Base-by-base conservation (phyloP, 2,113 vertebrate species). In the Tonatia bakeri region DNA sequence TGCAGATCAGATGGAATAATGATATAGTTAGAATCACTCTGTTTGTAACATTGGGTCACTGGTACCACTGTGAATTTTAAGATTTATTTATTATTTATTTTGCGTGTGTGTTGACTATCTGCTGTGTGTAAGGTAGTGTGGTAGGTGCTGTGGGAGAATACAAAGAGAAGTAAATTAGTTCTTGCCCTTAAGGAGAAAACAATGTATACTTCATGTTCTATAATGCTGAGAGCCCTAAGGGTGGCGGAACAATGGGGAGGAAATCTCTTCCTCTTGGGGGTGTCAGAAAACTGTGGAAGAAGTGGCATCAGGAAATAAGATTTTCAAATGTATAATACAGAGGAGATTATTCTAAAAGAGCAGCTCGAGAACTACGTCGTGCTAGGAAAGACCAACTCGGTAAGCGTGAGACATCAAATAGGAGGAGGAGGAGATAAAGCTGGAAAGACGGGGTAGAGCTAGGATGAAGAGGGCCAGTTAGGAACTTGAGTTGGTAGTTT, bases 31-130 rank as follows among this genome's bases (percentile, higher is more conserved):
- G 93, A 96, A 95, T 90, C 26, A 67, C 38, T 94, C 36, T 64
- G 36, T 77, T 93, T 91, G 24, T 83, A 82, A 81, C 81, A 47
- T 85, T 88, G 59, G 91, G 45, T 86, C 54, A 47, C 73, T 94
- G 24, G 59, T 96, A 50, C 64, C 61, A 75, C 73, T 77, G 4
- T 86, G 82, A 96, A 93, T 93, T 87, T 96, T 94, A 75, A 93
- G 54, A 95, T 91, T 72, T 90, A 96, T 77, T 93, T 94, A 87
- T 92, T 94, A 81, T 83, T 90, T 93, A 79, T 65, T 75, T 90
- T 90, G 16, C 67, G n/a, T 59, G 47, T 88, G 69, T 65, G 13
- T 86, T 80, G 50, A 52, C 26, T 50, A 0, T 56, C 28, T 70
- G 67, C 31, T 64, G 2, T 79, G 15, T 87, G 15, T 50, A 54